Conservation (phyloP, 2,888 invertebrate species). For the Orchestes rusci region DNA sequence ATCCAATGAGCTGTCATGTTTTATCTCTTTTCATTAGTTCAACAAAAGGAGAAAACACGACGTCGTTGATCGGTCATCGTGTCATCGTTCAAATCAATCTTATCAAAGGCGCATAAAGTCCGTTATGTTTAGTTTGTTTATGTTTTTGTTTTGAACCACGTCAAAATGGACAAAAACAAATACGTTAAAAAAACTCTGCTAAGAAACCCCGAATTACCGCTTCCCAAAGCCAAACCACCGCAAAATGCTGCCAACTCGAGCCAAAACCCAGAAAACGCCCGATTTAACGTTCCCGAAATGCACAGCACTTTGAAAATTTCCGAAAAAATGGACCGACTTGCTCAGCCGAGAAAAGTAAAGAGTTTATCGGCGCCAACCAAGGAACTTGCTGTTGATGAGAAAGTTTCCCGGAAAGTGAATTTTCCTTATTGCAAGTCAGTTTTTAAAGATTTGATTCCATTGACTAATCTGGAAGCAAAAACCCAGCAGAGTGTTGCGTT, state of each 20-base stretch:
- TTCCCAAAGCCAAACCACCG: constrained; percentile 22
- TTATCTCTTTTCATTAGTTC: too few relatives aligned
- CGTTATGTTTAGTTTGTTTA: too few relatives aligned
- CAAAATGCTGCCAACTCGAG: constrained; percentile 5
- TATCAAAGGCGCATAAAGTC: too few relatives aligned
- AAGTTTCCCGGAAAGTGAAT: constrained; percentile 33
- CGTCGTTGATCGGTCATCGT: too few relatives aligned
- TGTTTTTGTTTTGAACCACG: too few relatives aligned
- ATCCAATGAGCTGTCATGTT: too few relatives aligned
- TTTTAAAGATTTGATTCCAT: constrained; percentile 34
- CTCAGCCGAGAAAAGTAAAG: constrained; percentile 28
- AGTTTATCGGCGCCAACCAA: constrained; percentile 27
- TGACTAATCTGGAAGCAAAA: constrained; percentile 23
- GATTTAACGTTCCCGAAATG: constrained; percentile 29
- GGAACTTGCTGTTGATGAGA: constrained; percentile 31
- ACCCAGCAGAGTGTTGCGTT: constrained; percentile 19
- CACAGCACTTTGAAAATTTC: constrained; percentile 29
- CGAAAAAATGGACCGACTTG: constrained; percentile 30
- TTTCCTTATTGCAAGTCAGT: constrained; percentile 31
- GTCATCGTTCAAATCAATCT: too few relatives aligned
- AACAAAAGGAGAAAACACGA: too few relatives aligned
- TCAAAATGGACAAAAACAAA: constrained; percentile 11
- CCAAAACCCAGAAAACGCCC: constrained; percentile 7
- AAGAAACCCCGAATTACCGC: constrained; percentile 26
- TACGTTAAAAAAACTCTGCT: constrained; percentile 26